phyloP scores from a whole-genome alignment of 1,140 invertebrate genomes.

The Araneus ventricosus region DNA sequence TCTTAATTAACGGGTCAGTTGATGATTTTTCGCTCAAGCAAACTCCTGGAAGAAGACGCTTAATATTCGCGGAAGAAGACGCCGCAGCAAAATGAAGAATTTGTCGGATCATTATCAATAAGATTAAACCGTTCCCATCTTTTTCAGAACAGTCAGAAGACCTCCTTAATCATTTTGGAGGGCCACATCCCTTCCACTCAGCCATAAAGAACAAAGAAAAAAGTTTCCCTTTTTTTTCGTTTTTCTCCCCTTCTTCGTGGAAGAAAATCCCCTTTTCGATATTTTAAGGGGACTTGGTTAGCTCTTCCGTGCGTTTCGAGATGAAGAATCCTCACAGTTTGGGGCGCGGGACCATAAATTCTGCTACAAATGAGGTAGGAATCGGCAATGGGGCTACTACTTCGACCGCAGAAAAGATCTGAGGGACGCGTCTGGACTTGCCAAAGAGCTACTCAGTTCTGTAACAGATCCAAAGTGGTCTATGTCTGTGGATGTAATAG shows the following conservation, averaged over 20 bases:
- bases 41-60: slow-evolving; percentile 39
- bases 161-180: slow-evolving; percentile 68
- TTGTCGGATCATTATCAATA: slow-evolving; percentile 70
- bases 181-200: slow-evolving; percentile 42
- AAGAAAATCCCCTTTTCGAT: slow-evolving; percentile 59
- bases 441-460: neutral
- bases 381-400: slow-evolving; percentile 39
- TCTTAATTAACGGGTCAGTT: slow-evolving; percentile 50
- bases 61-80: slow-evolving; percentile 39
- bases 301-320: slow-evolving; percentile 62
- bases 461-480: neutral
- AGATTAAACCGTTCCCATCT: slow-evolving; percentile 63
- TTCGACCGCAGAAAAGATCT: slow-evolving; percentile 37
- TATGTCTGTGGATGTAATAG: neutral
- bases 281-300: slow-evolving; percentile 71
- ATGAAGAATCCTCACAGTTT: slow-evolving; percentile 55
- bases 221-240: neutral
- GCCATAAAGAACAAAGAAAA: slow-evolving; percentile 67
- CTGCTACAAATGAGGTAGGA: slow-evolving; percentile 71
- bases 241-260: neutral
- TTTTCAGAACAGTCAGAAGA: slow-evolving; percentile 25
- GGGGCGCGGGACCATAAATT: slow-evolving; percentile 69
- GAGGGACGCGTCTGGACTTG: slow-evolving; percentile 35
- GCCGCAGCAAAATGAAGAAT: slow-evolving; percentile 3
- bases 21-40: slow-evolving; percentile 36